Conservation (phyloP, 2,797 vertebrate genomes). For the Varecia variegata region DNA sequence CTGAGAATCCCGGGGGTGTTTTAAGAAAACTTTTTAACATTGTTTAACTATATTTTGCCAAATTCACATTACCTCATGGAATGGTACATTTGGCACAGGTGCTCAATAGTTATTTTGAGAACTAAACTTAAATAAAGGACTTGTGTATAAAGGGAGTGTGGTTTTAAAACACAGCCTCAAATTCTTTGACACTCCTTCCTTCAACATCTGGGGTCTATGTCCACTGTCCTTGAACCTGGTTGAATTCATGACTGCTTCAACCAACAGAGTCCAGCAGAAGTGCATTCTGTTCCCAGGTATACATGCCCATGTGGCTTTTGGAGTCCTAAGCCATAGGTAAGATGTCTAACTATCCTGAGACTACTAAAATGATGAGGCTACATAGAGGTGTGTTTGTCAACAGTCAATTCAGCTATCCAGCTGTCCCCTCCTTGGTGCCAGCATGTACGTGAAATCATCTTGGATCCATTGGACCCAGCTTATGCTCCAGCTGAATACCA, state of each 20-base stretch:
- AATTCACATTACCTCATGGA: background rate
- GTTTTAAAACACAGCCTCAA: background rate
- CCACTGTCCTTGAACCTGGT: background rate
- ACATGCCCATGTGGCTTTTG: background rate
- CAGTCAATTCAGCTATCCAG: background rate
- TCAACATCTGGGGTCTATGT: background rate
- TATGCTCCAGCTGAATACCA: background rate
- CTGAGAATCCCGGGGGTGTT: background rate
- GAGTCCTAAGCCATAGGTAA: background rate
- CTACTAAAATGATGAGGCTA: background rate
- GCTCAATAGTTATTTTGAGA: constrained; percentile 30
- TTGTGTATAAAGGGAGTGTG: background rate
- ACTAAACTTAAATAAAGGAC: background rate
- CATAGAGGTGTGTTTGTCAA: background rate
- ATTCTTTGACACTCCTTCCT: background rate
- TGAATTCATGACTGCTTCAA: background rate
- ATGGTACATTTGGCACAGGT: background rate
- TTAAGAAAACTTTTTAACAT: background rate
- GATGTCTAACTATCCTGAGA: background rate
- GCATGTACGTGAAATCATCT: background rate
- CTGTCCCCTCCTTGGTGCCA: background rate
- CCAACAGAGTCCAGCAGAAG: background rate
- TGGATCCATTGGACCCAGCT: background rate
- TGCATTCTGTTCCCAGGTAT: background rate
- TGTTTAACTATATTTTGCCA: background rate